Evolutionary conservation across 2,888 invertebrate species (phyloP), one percentile per base, ranked within the genome.

Genomic region (Tholera decimalis): DNA sequence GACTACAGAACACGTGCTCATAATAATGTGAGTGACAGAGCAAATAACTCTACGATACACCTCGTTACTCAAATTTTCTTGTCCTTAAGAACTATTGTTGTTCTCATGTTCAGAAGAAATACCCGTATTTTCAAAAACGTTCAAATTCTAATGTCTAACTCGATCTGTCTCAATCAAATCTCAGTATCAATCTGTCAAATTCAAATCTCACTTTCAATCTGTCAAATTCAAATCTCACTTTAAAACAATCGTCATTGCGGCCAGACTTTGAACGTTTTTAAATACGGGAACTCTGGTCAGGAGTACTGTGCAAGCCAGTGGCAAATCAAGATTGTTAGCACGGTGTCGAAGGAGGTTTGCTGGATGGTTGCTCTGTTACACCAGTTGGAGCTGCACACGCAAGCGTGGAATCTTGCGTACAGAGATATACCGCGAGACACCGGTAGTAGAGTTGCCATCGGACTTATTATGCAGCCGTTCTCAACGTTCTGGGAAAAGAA

Each of bases 401-500:
- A 94, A 1, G 90, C 92, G 72, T 92, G 91, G 82, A 93, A 92
- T 0, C 93, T 86, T 1, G 93, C 91, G 80, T 85, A 94, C 15
- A 94, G 84, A 0, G 94, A 94, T 0, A 93, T 81, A 1, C 90
- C 91, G 4, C 93, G 84, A 0, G 93, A 92, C 3, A 94, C 79
- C 0, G 94, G 93, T 5, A 92, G 83, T 0, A 93, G 79, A 0
- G 93, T 87, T 0, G 94, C 92, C 85, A 90, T 87, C 0, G 94
- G 93, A 22, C 91, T 92, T 13, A 86, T 83, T 11, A 93, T 88
- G 73, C 94, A 94, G 4, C 92, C 93, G 51, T 91, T 85, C 0
- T 91, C 88, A 0, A 89, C 64, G 41, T 83, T 73, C 94, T 94
- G 87, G 0, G 13, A 8, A 30, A 0, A 39, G 1, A 24, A 28